Base-by-base conservation (phyloP, 2,113 vertebrate genomes). In the Cyanoramphus novaezelandiae region DNA sequence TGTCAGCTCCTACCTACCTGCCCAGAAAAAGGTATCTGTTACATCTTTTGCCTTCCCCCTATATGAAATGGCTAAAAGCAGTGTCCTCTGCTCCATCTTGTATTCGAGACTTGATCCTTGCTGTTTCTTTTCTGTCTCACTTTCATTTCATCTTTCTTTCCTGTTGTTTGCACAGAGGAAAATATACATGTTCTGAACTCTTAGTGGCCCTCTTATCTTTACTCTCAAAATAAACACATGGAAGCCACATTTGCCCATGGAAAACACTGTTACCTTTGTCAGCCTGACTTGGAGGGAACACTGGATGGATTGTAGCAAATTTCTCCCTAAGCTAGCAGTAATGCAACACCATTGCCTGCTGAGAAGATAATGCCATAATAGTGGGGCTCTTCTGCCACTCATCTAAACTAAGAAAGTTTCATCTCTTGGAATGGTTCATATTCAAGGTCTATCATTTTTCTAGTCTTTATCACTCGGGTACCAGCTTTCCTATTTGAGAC, bases 141-240 rank as follows among this genome's bases (percentile, higher is more conserved):
- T 50, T 53, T 57, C 89, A 71, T 59, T 59, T 46, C 31, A 70
- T 96, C 91, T 88, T 11, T 43, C 35, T 86, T 72, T 57, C 50
- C 60, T 72, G 39, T 39, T 67, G 53, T 79, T 86, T 68, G 25
- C 52, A 68, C 57, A 82, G 59, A 79, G 76, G 71, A 25, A 53
- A 77, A 96, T 37, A 46, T 68, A 35, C 39, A 55, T 53, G 82
- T 86, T 86, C 52, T 90, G 72, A 92, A 47, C 75, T 79, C 75
- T 68, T 28, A 55, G 71, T 50, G 59, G 17, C 55, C 44, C 49
- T 87, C 79, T 86, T 81, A 71, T 55, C 67, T 71, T 59, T 17
- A 25, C 59, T 72, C 16, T 85, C 20, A 78, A 43, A 47, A 83
- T 25, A 79, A 85, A 70, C 50, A 69, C 10, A 10, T 17, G 82